Percentiles rank a stretch among this genome's conserved stretches.
These are phyloP conservation scores for Cebuella pygmaea DNA, from an alignment of 2,797 vertebrate species.

Conservation along the genomic window DNA sequence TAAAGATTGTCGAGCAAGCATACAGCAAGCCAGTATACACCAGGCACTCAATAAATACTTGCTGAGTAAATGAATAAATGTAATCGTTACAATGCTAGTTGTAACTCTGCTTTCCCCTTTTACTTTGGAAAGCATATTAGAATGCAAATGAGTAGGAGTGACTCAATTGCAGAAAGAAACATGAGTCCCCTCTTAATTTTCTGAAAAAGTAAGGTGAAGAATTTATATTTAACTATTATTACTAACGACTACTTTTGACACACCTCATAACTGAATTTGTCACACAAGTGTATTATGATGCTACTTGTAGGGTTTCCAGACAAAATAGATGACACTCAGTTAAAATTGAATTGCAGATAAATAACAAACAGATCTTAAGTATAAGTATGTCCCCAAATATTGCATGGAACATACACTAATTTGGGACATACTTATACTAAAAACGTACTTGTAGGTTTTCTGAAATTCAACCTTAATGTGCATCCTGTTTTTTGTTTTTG, in stretches of 20 bases:
- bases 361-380: not conserved
- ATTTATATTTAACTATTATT: conserved; percentile 24
- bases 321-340: not conserved
- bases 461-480: conserved; percentile 24
- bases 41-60: not conserved
- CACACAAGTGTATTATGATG: not conserved
- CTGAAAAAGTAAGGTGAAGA: not conserved
- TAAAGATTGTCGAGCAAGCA: conserved; percentile 13
- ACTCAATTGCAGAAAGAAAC: conserved; percentile 24
- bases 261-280: not conserved
- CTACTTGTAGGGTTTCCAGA: not conserved
- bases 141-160: conserved; percentile 4
- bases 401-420: not conserved
- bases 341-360: conserved; percentile 36
- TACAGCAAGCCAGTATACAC: not conserved
- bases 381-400: not conserved
- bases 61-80: not conserved
- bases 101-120: not conserved
- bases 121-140: conserved; percentile 27
- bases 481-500: not conserved
- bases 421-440: not conserved
- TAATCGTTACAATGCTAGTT: not conserved
- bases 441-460: not conserved
- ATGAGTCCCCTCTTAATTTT: not conserved
- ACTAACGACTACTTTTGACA: conserved; percentile 1